These are phyloP conservation scores for Orbicella faveolata DNA, from an alignment of 64 coral and sea anemone genomes.

Conservation along the genomic window DNA sequence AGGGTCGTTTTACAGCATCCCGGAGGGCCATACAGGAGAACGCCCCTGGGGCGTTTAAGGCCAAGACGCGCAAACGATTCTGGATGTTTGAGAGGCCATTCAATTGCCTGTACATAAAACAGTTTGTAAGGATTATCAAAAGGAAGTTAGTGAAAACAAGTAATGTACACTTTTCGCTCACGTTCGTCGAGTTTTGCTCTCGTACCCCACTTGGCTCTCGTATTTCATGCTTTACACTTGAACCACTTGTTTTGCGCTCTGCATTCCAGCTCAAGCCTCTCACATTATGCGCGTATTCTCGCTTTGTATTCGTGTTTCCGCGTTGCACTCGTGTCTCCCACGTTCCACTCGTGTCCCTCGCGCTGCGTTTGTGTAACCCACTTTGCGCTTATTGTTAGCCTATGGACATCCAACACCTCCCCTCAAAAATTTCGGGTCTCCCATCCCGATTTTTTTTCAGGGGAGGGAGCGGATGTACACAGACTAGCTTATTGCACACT, in stretches of 20 bases:
- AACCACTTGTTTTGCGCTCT: background rate
- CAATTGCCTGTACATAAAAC: slow-evolving; percentile 68
- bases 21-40: slow-evolving; percentile 93
- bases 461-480: too few species aligned
- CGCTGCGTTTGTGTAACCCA: background rate
- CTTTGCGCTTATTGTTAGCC: background rate
- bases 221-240: background rate
- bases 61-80: slow-evolving; percentile 87
- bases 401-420: too few species aligned
- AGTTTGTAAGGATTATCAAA: background rate
- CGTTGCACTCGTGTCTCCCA: background rate
- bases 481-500: too few species aligned
- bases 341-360: background rate
- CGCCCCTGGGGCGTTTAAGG: slow-evolving; percentile 68
- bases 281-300: background rate
- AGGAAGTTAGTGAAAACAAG: background rate
- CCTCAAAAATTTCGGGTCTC: too few species aligned
- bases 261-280: background rate
- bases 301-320: background rate
- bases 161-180: background rate
- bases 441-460: too few species aligned
- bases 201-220: background rate
- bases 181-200: background rate
- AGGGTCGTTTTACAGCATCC: slow-evolving; percentile 97
- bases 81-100: slow-evolving; percentile 91